Base-by-base conservation (phyloP, 2,888 invertebrate genomes). In the Mongoloraphidia duomilia region DNA sequence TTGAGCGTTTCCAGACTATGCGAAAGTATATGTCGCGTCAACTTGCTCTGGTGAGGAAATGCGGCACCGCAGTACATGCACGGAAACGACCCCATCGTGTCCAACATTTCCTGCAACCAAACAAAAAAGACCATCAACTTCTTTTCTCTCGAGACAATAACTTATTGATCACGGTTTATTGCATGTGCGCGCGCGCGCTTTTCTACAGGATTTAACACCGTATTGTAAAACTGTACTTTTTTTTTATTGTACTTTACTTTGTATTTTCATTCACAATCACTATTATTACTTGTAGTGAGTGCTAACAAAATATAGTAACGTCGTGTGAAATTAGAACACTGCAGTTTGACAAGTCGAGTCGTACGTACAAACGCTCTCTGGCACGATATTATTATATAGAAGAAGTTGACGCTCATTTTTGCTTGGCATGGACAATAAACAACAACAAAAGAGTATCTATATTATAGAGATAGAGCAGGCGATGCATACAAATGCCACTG, bases 321-420 rank as follows among this genome's bases (percentile, higher is more conserved):
- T 6, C 26, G 26, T 26, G 26, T 26, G 26, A 26, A 26, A 26
- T 47, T 43, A 43, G 26, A 26, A 26, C 26, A 26, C 26, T 26
- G 26, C 26, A 26, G 26, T 3, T 26, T 26, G 26, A 26, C 26
- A 26, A 26, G 26, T 26, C 26, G 26, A 5, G 3, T 6, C 6
- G 26, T 26, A 26, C 26, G 26, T 26, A 26, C 5, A 26, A 26
- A 26, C 26, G 26, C 26, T 42, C 38, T 51, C 53, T 49, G 50
- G 53, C 50, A 41, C 50, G 48, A 42, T 50, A 46, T 52, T 49
- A 36, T 46, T 58, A 59, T 62, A 70, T 71, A 73, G 74, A 77
- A 85, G 84, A 85, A 85, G 84, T 85, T 85, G 84, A 85, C 84
- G 84, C 80, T 83, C 83, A 84, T 83, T 83, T 80, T 80, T 80